Evolutionary conservation across 1,140 invertebrate species (phyloP), one percentile per base, ranked within the genome.

Genomic region (Zophobas atratus): DNA sequence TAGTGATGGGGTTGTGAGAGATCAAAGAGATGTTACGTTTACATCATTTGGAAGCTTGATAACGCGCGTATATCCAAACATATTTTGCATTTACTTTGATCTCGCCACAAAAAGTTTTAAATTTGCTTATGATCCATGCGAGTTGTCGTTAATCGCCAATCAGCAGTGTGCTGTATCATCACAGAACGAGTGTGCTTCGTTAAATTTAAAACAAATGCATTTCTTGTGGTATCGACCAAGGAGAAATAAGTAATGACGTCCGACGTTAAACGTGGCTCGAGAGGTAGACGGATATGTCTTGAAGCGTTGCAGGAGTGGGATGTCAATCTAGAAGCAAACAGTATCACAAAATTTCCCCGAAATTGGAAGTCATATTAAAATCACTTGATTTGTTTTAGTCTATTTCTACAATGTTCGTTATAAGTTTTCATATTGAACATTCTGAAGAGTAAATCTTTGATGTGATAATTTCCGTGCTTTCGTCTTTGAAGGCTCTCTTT

Each of bases 1-100:
- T 39, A 70, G 63, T 43, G 63, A 46, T 32, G 39, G 57, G 20
- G 63, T 70, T 43, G 63, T n/a, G 63, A 51, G 49, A 70, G 63
- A 70, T 70, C 63, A 70, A 70, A 70, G 63, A 39, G 63, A 70
- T 43, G 43, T 70, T 70, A 70, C 41, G 63, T 70, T 70, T 70
- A 70, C 63, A 70, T 70, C 41, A 70, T 70, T 70, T 70, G 63
- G 63, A 35, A 51, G 38, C 8, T 32, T 60, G 56, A 60, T 60
- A 60, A 70, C 63, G n/a, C 36, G 41, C 49, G 49, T 51, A 46
- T 34, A 70, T 70, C 63, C 33, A 20, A 38, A 70, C 36, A 70
- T 39, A 70, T 70, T 70, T 46, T 39, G 63, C 63, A 70, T 70
- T 70, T 36, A 70, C 63, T 70, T 70, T 70, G 63, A 70, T 70